Evolutionary conservation across 30 jellyfish, hydroid and myxozoan species (phyloP).

Genomic region (Turritopsis rubra): DNA sequence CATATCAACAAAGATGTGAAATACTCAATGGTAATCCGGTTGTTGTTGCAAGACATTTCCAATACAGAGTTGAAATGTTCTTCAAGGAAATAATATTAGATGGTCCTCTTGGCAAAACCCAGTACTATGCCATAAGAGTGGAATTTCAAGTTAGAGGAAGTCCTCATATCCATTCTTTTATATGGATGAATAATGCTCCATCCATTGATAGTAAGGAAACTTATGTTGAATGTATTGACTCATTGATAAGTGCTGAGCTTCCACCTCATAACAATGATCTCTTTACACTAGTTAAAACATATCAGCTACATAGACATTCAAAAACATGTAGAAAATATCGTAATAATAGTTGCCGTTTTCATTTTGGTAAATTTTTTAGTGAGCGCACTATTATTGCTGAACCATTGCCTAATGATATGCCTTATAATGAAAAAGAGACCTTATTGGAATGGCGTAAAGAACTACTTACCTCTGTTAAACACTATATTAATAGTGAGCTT

Average conservation of each 20-base stretch:
- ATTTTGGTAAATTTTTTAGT: background rate
- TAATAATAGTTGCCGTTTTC: background rate
- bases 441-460: background rate
- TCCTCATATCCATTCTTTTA: conserved; percentile 42
- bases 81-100: background rate
- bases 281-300: conserved; percentile 11
- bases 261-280: conserved; percentile 1
- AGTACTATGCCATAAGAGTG: background rate
- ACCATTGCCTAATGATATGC: background rate
- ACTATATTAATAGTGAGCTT: too few relatives aligned
- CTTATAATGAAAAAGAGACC: background rate
- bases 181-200: conserved; percentile 50
- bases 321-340: background rate
- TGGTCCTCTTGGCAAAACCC: background rate
- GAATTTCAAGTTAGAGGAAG: conserved; percentile 47
- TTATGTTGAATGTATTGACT: conserved; percentile 8
- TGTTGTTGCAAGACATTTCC: conserved; percentile 31
- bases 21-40: conserved; percentile 27
- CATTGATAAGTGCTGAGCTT: conserved; percentile 23
- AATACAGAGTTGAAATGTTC: conserved; percentile 19
- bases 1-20: conserved; percentile 17
- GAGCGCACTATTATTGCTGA: background rate
- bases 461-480: background rate
- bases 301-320: conserved; percentile 15
- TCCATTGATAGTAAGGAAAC: conserved; percentile 21